Percentiles rank a stretch among this genome's conserved stretches.
phyloP scores from a whole-genome alignment of 2,888 invertebrate species.

The Erebia epiphron region DNA sequence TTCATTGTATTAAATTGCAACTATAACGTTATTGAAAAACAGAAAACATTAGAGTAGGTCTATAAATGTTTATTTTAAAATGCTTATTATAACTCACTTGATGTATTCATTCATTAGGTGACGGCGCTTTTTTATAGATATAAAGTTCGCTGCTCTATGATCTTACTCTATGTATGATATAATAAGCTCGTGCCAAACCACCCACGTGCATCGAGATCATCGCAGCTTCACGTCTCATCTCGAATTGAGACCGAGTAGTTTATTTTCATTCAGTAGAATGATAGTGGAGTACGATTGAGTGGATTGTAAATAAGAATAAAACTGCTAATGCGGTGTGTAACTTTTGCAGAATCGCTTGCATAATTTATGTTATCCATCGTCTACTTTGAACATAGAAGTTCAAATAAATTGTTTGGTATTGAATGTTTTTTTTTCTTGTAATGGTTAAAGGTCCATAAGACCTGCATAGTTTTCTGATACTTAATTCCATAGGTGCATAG shows the following conservation, averaged over 20 bases:
- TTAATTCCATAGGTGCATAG: neutral
- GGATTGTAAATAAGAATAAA: constrained; percentile 14
- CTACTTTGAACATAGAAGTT: neutral
- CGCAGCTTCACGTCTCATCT: constrained; percentile 42
- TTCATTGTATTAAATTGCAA: neutral
- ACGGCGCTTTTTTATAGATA: too few species aligned
- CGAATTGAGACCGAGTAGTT: constrained; percentile 44
- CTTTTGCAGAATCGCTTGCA: neutral
- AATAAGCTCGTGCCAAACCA: constrained; percentile 46
- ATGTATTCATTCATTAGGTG: too few species aligned
- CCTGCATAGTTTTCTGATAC: neutral
- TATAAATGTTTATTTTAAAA: too few species aligned
- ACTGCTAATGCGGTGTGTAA: neutral
- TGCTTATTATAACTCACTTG: too few species aligned
- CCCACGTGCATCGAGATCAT: constrained; percentile 50
- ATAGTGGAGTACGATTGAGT: constrained; percentile 33
- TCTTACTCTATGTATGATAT: constrained; percentile 18
- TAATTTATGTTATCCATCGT: neutral
- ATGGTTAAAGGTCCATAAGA: too few species aligned
- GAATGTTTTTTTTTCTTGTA: too few species aligned
- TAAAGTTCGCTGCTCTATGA: neutral
- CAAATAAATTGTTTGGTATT: too few species aligned
- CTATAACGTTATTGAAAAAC: too few species aligned
- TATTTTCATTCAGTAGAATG: constrained; percentile 47
- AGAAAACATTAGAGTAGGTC: too few species aligned